Percentiles rank a stretch among this genome's conserved stretches.
Conservation (phyloP, 1,140 invertebrate genomes). For the Andricus grossulariae region DNA sequence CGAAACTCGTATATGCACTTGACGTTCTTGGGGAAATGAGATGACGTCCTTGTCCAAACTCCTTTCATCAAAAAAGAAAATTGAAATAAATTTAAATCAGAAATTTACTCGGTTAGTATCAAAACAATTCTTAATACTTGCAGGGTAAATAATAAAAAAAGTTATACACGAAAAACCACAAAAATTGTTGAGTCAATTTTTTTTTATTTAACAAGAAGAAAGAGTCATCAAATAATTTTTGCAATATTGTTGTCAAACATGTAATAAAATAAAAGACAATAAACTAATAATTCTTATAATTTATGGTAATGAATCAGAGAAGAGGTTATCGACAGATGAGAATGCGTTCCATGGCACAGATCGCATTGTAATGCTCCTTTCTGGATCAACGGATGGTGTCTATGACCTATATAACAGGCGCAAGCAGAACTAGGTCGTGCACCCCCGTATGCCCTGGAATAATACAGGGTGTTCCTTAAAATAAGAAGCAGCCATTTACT, state of each 20-base stretch:
- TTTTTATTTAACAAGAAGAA: too few species aligned
- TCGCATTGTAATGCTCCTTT: constrained; percentile 28
- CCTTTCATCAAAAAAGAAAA: not conserved
- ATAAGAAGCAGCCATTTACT: not conserved
- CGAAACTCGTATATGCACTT: constrained; percentile 16
- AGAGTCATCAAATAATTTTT: too few species aligned
- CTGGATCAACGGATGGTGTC: constrained; percentile 58
- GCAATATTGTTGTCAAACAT: too few species aligned
- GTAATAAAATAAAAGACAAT: too few species aligned
- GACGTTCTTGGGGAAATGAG: not conserved
- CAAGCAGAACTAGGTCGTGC: constrained; percentile 69
- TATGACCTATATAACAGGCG: constrained; percentile 70
- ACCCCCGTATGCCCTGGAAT: constrained; percentile 69
- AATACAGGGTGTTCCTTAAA: constrained; percentile 61
- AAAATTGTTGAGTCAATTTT: too few species aligned
- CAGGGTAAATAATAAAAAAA: too few species aligned
- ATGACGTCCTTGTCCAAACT: constrained; percentile 5
- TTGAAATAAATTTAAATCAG: not conserved
- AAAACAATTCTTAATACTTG: too few species aligned
- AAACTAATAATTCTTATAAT: not conserved
- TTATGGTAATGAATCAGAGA: constrained; percentile 9
- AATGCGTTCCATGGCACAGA: constrained; percentile 5
- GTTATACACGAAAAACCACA: too few species aligned
- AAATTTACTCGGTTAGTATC: too few species aligned
- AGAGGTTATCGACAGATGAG: constrained; percentile 9